phyloP scores from a whole-genome alignment of 2,797 vertebrate genomes.

The Dipus sagitta region DNA sequence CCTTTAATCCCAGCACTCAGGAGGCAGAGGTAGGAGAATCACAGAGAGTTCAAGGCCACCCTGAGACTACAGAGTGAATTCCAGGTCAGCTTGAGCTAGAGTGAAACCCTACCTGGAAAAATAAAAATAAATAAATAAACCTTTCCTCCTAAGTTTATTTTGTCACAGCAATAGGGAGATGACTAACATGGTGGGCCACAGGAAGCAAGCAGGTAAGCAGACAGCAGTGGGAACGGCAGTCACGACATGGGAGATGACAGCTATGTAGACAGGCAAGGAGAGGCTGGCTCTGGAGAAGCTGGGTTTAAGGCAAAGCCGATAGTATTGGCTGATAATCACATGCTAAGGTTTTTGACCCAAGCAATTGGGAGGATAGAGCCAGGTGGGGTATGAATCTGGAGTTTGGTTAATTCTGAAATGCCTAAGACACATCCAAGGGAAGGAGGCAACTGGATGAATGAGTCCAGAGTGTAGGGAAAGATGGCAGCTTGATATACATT shows the following conservation, averaged over 20 bases:
- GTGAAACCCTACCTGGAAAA: too few relatives aligned
- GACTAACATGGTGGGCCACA: not conserved
- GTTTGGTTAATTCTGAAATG: conserved; percentile 36
- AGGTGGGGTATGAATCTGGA: not conserved
- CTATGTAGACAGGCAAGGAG: not conserved
- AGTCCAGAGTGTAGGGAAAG: conserved; percentile 12
- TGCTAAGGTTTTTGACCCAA: not conserved
- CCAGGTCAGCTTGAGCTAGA: too few relatives aligned
- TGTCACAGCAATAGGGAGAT: not conserved
- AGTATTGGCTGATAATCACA: not conserved
- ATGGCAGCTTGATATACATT: not conserved
- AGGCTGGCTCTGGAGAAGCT: not conserved
- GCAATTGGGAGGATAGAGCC: not conserved
- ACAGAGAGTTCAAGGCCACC: too few relatives aligned
- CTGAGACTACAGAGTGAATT: too few relatives aligned
- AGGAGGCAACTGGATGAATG: not conserved
- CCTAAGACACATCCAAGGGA: not conserved
- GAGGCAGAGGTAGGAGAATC: too few relatives aligned
- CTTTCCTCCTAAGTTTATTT: not conserved
- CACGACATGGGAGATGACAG: not conserved
- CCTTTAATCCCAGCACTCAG: too few relatives aligned
- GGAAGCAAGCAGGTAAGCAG: not conserved
- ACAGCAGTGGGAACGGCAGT: not conserved
- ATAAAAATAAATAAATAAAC: too few relatives aligned
- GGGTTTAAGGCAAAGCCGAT: not conserved